These are phyloP conservation scores for Rotaria magnacalcarata DNA, from an alignment of 2,888 invertebrate genomes.

Conservation along the genomic window DNA sequence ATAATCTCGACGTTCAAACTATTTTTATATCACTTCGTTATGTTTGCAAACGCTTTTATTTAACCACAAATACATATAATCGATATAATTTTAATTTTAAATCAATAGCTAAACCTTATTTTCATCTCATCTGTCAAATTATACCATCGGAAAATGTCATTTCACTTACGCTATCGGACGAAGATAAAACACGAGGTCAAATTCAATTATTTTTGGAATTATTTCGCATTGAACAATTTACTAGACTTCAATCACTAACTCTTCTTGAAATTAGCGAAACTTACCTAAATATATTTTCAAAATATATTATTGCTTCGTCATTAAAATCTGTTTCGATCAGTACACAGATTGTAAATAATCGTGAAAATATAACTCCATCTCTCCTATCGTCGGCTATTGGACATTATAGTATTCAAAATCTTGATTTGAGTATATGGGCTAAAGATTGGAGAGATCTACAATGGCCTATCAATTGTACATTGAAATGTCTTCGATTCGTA, in stretches of 20 bases:
- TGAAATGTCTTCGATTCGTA: not conserved
- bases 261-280: not conserved
- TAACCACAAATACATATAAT: not conserved
- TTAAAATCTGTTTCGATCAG: not conserved
- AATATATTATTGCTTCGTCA: not conserved
- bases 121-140: not conserved
- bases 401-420: not conserved
- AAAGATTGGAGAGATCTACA: not conserved
- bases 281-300: not conserved
- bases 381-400: not conserved
- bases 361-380: not conserved
- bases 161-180: conserved; percentile 4
- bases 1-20: conserved; percentile 14
- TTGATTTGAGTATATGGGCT: not conserved
- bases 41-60: not conserved
- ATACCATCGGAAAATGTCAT: not conserved
- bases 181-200: not conserved
- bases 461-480: not conserved
- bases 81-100: not conserved
- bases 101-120: not conserved
- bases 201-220: not conserved
- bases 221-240: not conserved
- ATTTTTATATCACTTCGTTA: not conserved
- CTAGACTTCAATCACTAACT: not conserved
- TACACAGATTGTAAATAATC: not conserved